These are phyloP conservation scores for Colostygia pectinataria DNA, from an alignment of 2,888 invertebrate genomes.

Conservation along the genomic window DNA sequence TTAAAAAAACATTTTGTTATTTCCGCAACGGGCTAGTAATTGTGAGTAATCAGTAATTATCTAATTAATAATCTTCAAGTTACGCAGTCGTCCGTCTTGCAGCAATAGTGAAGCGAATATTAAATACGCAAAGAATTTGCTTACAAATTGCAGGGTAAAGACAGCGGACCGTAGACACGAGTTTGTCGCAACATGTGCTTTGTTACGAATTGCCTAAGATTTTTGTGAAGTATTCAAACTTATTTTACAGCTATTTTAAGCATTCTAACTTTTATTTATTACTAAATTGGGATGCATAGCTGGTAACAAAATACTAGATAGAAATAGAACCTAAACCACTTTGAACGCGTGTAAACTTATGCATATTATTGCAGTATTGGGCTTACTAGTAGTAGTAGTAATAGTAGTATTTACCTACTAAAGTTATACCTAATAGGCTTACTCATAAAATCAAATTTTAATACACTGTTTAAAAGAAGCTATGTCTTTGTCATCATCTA, in stretches of 20 bases:
- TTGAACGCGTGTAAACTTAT: no score
- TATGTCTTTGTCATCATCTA: no score
- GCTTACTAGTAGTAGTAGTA: no score
- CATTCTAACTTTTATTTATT: not conserved
- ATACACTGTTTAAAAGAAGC: no score
- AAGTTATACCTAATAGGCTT: no score
- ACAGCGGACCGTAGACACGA: slow-evolving; percentile 31
- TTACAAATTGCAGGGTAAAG: slow-evolving; percentile 32
- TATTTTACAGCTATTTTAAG: not conserved
- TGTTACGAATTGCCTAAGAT: slow-evolving; percentile 24
- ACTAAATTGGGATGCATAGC: no score
- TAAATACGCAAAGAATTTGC: slow-evolving; percentile 54
- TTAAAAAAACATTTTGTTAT: slow-evolving; percentile 64
- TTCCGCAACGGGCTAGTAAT: slow-evolving; percentile 63
- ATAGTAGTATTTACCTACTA: no score
- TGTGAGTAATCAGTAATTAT: slow-evolving; percentile 52
- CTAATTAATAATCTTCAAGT: slow-evolving; percentile 50
- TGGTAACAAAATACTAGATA: no score
- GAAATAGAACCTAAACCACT: no score
- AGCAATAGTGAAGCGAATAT: slow-evolving; percentile 43
- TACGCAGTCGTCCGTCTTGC: slow-evolving; percentile 49
- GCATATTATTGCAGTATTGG: no score
- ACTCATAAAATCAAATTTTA: no score
- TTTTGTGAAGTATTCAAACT: slow-evolving; percentile 3
- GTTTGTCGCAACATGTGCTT: slow-evolving; percentile 30